A percentile compares a stretch with the other conserved stretches of the same genome.
phyloP scores from a whole-genome alignment of 2,888 invertebrate species.

The Nymphalis polychloros region DNA sequence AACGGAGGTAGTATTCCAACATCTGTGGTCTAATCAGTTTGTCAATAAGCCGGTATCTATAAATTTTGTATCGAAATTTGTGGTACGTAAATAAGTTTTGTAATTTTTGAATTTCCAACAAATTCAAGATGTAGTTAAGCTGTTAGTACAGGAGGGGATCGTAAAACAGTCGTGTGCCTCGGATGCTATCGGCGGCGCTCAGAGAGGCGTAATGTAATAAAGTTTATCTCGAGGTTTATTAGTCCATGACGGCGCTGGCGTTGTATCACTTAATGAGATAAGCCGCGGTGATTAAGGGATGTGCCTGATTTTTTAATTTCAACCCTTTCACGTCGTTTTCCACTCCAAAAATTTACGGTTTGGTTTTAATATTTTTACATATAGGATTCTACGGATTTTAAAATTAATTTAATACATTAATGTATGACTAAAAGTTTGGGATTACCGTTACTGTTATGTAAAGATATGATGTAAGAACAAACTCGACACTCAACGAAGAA shows the following conservation, averaged over 20 bases:
- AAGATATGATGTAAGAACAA: too few relatives aligned
- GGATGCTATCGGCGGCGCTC: slow-evolving; percentile 14
- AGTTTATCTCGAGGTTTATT: slow-evolving; percentile 45
- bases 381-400: too few relatives aligned
- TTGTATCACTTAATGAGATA: slow-evolving; percentile 50
- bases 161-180: slow-evolving; percentile 29
- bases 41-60: too few relatives aligned
- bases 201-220: slow-evolving; percentile 38
- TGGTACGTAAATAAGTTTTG: not conserved
- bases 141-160: slow-evolving; percentile 6
- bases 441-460: too few relatives aligned
- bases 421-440: too few relatives aligned
- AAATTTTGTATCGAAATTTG: too few relatives aligned
- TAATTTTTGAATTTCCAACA: slow-evolving; percentile 5
- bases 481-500: too few relatives aligned
- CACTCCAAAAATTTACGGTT: slow-evolving; percentile 10
- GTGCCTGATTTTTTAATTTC: slow-evolving; percentile 18
- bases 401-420: too few relatives aligned
- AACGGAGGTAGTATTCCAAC: too few relatives aligned
- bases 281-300: slow-evolving; percentile 31
- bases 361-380: not conserved
- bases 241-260: slow-evolving; percentile 40
- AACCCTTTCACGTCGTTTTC: slow-evolving; percentile 17
- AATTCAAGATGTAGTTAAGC: slow-evolving; percentile 3
- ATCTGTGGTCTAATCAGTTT: too few relatives aligned